phyloP scores from a whole-genome alignment of 53 echinoderm and acorn worm species.

The Glandiceps talaboti region DNA sequence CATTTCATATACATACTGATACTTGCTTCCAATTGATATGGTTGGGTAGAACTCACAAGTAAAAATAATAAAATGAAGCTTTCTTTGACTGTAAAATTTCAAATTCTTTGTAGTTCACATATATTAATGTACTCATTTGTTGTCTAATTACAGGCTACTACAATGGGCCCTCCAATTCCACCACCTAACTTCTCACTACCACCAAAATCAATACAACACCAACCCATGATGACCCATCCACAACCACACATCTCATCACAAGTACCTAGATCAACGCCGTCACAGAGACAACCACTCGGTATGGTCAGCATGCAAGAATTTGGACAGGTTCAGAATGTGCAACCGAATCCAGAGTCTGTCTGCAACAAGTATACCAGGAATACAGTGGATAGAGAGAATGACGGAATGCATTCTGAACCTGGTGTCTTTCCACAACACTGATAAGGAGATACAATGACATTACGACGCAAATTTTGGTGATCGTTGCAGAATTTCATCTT shows the following conservation, averaged over 20 bases:
- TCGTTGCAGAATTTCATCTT: too few species aligned
- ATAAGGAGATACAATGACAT: too few species aligned
- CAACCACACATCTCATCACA: slow-evolving; percentile 4
- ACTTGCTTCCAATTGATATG: too few species aligned
- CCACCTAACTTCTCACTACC: neutral
- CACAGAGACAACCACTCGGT: slow-evolving; percentile 14
- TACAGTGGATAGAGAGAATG: neutral
- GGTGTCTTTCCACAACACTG: too few species aligned
- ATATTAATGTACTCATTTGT: neutral
- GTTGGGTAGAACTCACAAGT: too few species aligned
- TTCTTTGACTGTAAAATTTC: too few species aligned
- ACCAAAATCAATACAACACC: neutral
- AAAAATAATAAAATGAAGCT: too few species aligned
- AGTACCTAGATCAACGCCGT: neutral
- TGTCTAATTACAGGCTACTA: neutral
- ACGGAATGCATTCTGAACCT: too few species aligned
- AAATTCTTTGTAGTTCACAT: too few species aligned
- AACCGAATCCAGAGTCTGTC: slow-evolving; percentile 18
- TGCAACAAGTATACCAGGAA: slow-evolving; percentile 21
- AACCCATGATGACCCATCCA: slow-evolving; percentile 4
- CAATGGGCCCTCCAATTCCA: neutral
- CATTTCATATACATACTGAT: too few species aligned
- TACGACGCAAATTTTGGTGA: too few species aligned
- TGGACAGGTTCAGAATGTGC: slow-evolving; percentile 16
- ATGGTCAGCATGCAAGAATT: slow-evolving; percentile 21